Conservation (phyloP, 2,888 invertebrate species). For the Dioctria linearis region DNA sequence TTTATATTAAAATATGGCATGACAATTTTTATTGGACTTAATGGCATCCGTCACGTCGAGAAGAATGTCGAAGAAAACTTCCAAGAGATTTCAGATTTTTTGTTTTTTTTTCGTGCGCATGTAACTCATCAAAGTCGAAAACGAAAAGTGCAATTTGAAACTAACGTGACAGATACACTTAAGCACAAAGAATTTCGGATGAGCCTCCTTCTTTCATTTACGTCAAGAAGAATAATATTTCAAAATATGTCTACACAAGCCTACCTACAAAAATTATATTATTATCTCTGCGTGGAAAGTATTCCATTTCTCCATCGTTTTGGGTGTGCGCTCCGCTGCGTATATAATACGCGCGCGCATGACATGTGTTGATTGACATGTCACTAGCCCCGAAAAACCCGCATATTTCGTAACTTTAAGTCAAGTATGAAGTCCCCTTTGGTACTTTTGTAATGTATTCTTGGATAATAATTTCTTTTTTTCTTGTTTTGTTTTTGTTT, state of each 20-base stretch:
- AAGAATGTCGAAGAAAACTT: not conserved
- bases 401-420: conserved; percentile 35
- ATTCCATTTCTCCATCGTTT: not conserved
- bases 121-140: conserved; percentile 25
- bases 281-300: conserved; percentile 17
- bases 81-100: not conserved
- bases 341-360: not conserved
- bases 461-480: not conserved
- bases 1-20: conserved; percentile 36
- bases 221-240: not conserved
- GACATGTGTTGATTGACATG: conserved; percentile 39
- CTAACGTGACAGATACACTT: conserved; percentile 38
- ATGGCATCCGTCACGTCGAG: not conserved
- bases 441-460: not conserved
- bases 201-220: not conserved
- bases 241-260: not conserved
- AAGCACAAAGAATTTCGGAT: conserved; percentile 23
- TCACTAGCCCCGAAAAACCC: conserved; percentile 13
- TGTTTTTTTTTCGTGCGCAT: not conserved
- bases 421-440: conserved; percentile 8
- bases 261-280: not conserved
- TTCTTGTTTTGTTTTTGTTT: not conserved
- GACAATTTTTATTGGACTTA: conserved; percentile 25
- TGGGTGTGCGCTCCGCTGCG: not conserved
- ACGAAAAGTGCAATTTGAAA: conserved; percentile 37